Evolutionary conservation across 2,888 invertebrate genomes (phyloP).

Genomic region (Ochropacha duplaris): DNA sequence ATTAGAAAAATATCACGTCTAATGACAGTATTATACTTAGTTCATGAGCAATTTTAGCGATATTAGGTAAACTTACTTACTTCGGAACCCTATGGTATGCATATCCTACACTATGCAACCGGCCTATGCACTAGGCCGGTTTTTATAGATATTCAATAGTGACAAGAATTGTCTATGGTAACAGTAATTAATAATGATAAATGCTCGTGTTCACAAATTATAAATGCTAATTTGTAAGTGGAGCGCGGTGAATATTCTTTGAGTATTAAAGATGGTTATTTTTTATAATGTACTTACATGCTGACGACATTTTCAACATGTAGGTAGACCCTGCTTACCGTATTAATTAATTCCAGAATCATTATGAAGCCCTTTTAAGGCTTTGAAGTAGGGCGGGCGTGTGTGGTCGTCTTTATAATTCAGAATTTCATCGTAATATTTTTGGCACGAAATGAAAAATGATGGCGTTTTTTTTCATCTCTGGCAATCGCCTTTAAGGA

Average conservation of each 20-base stretch:
- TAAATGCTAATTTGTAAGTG: conserved; percentile 56
- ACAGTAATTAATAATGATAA: conserved; percentile 62
- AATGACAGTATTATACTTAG: too few species aligned
- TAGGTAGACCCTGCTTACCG: conserved; percentile 43
- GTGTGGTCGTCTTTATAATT: conserved; percentile 45
- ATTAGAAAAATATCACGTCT: too few species aligned
- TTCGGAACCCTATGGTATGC: too few species aligned
- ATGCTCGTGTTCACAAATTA: conserved; percentile 55
- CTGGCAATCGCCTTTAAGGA: too few species aligned
- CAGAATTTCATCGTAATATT: conserved; percentile 36
- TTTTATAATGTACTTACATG: conserved; percentile 39
- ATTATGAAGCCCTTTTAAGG: neutral
- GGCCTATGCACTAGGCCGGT: too few species aligned
- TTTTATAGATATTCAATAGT: conserved; percentile 19
- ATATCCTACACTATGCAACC: too few species aligned
- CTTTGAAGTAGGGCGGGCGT: conserved; percentile 12
- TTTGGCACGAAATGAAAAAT: conserved; percentile 45
- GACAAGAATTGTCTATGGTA: conserved; percentile 40
- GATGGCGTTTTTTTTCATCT: too few species aligned
- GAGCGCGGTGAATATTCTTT: conserved; percentile 49
- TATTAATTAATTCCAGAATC: conserved; percentile 22
- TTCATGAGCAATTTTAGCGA: too few species aligned
- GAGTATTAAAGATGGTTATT: conserved; percentile 51
- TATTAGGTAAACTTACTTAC: too few species aligned
- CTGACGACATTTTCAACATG: conserved; percentile 51